Base-by-base conservation (phyloP, 2,888 invertebrate species). In the Trachelus troglodyta region DNA sequence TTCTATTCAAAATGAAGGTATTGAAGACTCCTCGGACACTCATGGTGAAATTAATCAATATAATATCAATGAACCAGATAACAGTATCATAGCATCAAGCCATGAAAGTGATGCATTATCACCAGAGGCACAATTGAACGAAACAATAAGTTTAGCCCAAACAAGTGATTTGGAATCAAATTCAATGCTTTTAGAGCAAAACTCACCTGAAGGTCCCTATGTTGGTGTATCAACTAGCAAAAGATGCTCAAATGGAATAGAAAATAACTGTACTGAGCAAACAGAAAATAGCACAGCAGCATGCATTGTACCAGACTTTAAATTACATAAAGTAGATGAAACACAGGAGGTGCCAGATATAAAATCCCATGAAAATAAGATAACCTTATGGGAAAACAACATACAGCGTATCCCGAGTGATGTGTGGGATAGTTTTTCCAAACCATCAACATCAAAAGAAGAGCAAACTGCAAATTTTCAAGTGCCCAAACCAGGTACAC, bases 401-500 rank as follows among this genome's bases (percentile, higher is more conserved):
- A 34, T 68, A 73, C n/a, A 71, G 37, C 69, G 69, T 37, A 40
- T 34, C 15, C 11, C 74, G 12, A 77, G 77, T 33, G 35, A 69
- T 34, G 69, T 75, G 11, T 84, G 83, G 83, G 76, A 78, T 73
- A 75, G 76, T 30, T 81, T 80, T 40, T 76, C 83, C 2, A 75
- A 77, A 23, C 69, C 71, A 12, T 77, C 81, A 1, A 76, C 69
- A 2, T 75, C 76, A 3, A 82, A 81, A 68, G 81, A 83, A n/a
- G 79, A 81, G 33, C 75, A 35, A 4, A 78, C 76, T 80, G 90
- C 91, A 76, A 91, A 87, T 75, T 91, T 87, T 83, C 92, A 92
- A 87, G 91, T 93, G 1, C 94, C 94, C 37, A 85, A 92, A 12
- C 88, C 92, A 80, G 94, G 94, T 0, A 93, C 94, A 12, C 91